A percentile compares a stretch with the other conserved stretches of the same genome.
Conservation (phyloP, 2,888 invertebrate species). For the Leptinotarsa tumamoca region DNA sequence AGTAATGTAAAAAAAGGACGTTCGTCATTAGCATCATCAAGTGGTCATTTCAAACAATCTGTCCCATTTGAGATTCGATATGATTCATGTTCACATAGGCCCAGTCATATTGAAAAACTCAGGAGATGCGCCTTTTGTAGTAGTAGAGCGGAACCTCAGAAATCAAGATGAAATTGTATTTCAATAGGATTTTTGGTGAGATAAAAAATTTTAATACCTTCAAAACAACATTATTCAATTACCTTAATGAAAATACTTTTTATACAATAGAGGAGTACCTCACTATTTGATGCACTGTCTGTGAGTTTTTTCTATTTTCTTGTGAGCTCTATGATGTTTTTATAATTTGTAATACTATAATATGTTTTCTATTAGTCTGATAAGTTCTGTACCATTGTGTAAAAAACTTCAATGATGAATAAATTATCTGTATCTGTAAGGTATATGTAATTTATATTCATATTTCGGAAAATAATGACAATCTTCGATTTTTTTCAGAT, state of each 20-base stretch:
- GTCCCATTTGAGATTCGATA: background rate
- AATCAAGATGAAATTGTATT: conserved; percentile 20
- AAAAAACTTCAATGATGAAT: too few relatives aligned
- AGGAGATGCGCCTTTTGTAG: conserved; percentile 29
- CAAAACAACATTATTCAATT: too few relatives aligned
- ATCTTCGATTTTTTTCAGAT: background rate
- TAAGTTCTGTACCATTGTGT: too few relatives aligned
- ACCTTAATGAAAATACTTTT: too few relatives aligned
- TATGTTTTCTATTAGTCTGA: too few relatives aligned
- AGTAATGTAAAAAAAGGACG: background rate
- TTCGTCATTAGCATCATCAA: conserved; percentile 4
- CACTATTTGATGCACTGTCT: too few relatives aligned
- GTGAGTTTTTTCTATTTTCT: too few relatives aligned
- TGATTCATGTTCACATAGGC: conserved; percentile 27
- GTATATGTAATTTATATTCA: background rate
- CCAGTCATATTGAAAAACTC: conserved; percentile 6
- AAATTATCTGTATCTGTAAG: too few relatives aligned
- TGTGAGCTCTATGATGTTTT: too few relatives aligned
- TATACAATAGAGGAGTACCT: too few relatives aligned
- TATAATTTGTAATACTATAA: too few relatives aligned
- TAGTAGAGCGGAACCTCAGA: conserved; percentile 27
- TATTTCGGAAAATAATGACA: conserved; percentile 5
- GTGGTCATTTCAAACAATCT: conserved; percentile 10
- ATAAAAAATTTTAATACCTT: background rate
- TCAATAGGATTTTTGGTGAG: too few relatives aligned